Percentiles rank a stretch among this genome's conserved stretches.
phyloP scores from a whole-genome alignment of 1,140 invertebrate genomes.

The Monomorium pharaonis region DNA sequence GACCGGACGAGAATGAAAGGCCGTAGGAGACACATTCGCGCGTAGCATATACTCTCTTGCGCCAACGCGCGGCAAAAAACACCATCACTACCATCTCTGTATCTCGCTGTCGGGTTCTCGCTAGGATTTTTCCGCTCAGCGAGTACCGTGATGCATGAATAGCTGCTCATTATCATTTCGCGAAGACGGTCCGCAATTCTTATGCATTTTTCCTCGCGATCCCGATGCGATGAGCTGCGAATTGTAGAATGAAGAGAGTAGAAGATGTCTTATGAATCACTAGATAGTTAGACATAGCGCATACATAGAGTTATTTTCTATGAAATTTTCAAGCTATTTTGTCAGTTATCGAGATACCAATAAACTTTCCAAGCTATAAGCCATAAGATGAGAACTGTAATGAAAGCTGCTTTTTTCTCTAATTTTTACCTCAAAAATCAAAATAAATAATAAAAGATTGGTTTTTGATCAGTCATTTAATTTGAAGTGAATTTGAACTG shows the following conservation, averaged over 20 bases:
- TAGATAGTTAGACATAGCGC: too few relatives aligned
- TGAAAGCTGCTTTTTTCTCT: background rate
- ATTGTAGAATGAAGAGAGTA: background rate
- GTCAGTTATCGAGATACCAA: background rate
- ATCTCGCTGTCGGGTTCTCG: background rate
- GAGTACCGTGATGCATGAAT: constrained; percentile 17
- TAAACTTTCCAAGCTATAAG: background rate
- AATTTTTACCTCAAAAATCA: background rate
- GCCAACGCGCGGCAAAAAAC: constrained; percentile 43
- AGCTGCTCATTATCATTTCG: constrained; percentile 43
- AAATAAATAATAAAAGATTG: background rate
- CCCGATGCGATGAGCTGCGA: background rate
- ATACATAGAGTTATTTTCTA: background rate
- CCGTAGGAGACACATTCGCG: constrained; percentile 70
- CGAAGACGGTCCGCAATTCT: constrained; percentile 6
- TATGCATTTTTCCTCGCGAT: background rate
- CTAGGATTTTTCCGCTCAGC: constrained; percentile 35
- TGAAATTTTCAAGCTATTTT: background rate
- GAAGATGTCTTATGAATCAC: background rate
- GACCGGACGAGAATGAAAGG: constrained; percentile 72
- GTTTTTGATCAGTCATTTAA: background rate
- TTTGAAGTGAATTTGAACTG: background rate
- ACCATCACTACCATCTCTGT: background rate
- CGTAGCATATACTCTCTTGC: constrained; percentile 14
- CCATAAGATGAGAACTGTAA: background rate